phyloP scores from a whole-genome alignment of 2,888 invertebrate genomes.

The Agriopis aurantiaria region DNA sequence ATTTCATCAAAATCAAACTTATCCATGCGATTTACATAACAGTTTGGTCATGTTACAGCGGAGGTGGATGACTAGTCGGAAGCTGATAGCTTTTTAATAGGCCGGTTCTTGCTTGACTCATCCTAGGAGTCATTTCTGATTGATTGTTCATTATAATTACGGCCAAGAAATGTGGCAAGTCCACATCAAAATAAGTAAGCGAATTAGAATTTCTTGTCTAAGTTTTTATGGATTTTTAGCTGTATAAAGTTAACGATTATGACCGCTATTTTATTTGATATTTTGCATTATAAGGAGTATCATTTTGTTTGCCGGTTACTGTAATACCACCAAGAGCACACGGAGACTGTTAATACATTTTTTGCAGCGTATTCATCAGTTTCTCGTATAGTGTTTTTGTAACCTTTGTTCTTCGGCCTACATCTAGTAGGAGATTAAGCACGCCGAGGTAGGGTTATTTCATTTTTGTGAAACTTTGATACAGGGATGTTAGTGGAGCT shows the following conservation, averaged over 20 bases:
- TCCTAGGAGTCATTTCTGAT: conserved; percentile 57
- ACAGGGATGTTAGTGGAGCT: not conserved
- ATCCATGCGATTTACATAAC: conserved; percentile 21
- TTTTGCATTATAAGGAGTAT: conserved; percentile 6
- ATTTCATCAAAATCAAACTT: conserved; percentile 4
- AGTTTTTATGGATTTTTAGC: not conserved
- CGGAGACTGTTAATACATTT: conserved; percentile 19
- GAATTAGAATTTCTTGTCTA: conserved; percentile 6
- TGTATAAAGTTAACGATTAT: conserved; percentile 1
- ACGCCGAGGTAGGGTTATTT: conserved; percentile 4
- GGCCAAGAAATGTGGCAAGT: conserved; percentile 12
- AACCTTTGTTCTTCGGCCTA: not conserved
- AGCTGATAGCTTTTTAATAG: conserved; percentile 68
- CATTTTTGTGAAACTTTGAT: conserved; percentile 2
- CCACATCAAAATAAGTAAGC: conserved; percentile 7
- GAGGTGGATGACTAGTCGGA: conserved; percentile 37
- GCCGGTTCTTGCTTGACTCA: conserved; percentile 57
- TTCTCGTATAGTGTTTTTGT: conserved; percentile 10
- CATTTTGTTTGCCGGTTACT: conserved; percentile 13
- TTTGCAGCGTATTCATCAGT: conserved; percentile 14
- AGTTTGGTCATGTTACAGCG: conserved; percentile 33
- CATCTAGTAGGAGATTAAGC: not conserved
- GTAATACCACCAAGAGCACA: conserved; percentile 14
- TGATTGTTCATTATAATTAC: conserved; percentile 52
- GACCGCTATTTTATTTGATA: not conserved